A percentile compares a stretch with the other conserved stretches of the same genome.
Conservation (phyloP, 1,140 invertebrate genomes). For the Ostrea edulis region DNA sequence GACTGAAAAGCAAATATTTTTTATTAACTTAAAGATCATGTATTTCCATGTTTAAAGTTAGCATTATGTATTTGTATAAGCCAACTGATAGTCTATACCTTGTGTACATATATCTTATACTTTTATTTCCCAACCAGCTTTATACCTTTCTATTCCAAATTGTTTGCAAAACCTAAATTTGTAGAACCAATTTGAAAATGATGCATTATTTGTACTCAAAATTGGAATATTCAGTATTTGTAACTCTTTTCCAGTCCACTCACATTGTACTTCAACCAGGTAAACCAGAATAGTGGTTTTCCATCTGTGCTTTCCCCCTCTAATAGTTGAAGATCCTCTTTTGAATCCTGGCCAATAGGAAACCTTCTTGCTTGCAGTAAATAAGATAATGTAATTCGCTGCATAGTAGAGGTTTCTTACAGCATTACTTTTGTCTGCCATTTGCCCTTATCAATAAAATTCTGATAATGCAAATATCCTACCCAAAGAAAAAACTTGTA, state of each 20-base stretch:
- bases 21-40: background rate
- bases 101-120: background rate
- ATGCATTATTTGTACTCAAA: background rate
- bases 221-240: background rate
- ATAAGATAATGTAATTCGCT: background rate
- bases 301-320: background rate
- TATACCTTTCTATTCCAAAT: background rate
- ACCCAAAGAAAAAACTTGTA: too few relatives aligned
- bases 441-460: too few relatives aligned
- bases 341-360: background rate
- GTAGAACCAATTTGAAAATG: background rate
- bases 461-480: too few relatives aligned
- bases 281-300: background rate
- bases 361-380: background rate
- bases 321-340: background rate
- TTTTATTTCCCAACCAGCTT: background rate
- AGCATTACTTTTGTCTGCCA: background rate
- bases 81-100: background rate
- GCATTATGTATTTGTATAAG: background rate
- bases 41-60: background rate
- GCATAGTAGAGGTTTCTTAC: background rate
- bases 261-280: background rate
- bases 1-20: background rate
- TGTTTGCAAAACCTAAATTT: background rate
- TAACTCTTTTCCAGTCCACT: background rate